Base-by-base conservation (phyloP, 2,888 invertebrate genomes). In the Epinotia demarniana region DNA sequence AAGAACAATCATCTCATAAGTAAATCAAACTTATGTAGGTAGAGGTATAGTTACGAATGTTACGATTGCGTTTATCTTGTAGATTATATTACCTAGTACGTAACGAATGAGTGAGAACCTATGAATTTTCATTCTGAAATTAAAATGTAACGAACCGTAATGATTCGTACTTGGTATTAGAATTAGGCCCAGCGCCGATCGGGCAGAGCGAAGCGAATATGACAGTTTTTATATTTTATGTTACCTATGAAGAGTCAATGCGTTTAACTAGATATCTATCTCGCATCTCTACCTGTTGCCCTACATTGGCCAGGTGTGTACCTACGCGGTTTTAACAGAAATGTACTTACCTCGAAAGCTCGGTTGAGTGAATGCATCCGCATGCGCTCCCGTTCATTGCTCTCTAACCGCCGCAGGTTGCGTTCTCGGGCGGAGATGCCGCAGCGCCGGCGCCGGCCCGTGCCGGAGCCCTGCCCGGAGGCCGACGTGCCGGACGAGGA, bases 311-410 rank as follows among this genome's bases (percentile, higher is more conserved):
- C 49, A 6, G 16, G 49, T 46, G 2, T 46, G 46, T 11, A 12
- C 3, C 3, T 46, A 49, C 49, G 49, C 49, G 49, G 16, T 53
- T 53, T n/a, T n/a, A n/a, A 49, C 5, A 5, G 13, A 53, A 53
- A 27, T 16, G 46, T 12, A 79, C 90, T 87, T 89, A 97, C 97
- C 95, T 98, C 97, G 90, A 98, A 98, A 18, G 98, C 98, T 86
- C 98, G 97, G 88, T 98, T 98, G 75, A 98, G 95, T 71, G 97
- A 97, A 89, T 98, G 98, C 98, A 98, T 98, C 82, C 98, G 95
- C 97, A 98, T 97, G 75, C 98, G 95, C 90, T 98, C 98, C 71
- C 98, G 94, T 89, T 98, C 98, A 89, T 98, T 98, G 89, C 98
- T 98, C 91, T 98, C 98, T 70, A 98, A 95, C 75, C 98, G 95